phyloP scores from a whole-genome alignment of 2,797 vertebrate species.

The Macropus fuliginosus region DNA sequence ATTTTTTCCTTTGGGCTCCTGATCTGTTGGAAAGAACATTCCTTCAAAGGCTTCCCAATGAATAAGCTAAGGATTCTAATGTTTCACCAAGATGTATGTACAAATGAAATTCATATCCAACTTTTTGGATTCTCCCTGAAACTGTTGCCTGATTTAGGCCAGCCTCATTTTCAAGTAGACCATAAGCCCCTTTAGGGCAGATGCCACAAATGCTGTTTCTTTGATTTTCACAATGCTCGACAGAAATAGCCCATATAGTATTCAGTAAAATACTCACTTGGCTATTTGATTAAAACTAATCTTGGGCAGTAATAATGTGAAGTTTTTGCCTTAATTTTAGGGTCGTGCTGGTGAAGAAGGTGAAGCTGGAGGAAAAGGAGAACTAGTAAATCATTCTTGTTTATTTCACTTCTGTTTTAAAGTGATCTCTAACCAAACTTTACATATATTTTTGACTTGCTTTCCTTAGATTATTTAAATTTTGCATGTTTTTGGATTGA shows the following conservation, averaged over 20 bases:
- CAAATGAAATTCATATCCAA: neutral
- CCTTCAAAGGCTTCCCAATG: neutral
- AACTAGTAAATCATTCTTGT: conserved; percentile 87
- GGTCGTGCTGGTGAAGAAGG: conserved; percentile 95
- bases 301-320: neutral
- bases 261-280: neutral
- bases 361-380: conserved; percentile 93
- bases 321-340: conserved; percentile 82
- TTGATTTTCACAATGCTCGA: neutral
- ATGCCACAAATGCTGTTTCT: neutral
- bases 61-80: neutral
- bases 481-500: neutral
- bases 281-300: neutral
- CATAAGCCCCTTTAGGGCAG: neutral
- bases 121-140: neutral
- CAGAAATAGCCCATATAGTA: neutral
- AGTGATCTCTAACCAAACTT: neutral
- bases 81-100: neutral
- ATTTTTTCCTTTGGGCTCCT: neutral
- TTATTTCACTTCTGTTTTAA: conserved; percentile 49
- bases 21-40: neutral
- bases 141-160: neutral
- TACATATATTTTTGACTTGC: neutral
- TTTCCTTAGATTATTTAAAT: neutral
- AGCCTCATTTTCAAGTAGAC: neutral